Base-by-base conservation (phyloP, 2,797 vertebrate species). In the Lophotriccus pileatus region DNA sequence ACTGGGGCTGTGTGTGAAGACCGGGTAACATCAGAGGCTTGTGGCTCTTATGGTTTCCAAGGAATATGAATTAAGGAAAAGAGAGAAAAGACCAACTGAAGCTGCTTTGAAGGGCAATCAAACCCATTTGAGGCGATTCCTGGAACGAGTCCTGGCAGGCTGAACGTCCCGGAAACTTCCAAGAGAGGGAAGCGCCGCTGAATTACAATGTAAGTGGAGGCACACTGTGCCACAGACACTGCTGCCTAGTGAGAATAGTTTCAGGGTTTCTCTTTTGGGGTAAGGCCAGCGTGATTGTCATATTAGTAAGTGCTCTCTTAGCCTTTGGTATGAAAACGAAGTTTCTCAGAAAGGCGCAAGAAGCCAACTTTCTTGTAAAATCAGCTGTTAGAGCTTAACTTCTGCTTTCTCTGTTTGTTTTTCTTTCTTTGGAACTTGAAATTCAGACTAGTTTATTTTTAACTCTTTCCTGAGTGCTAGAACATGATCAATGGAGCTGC, bases 31-130 rank as follows among this genome's bases (percentile, higher is more conserved):
- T 90, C 94, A 96, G 85, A 96, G 85, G 77, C 88, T 96, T 96
- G 95, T 84, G 95, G 95, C 94, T 96, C 94, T 96, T 93, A 84
- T 80, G 95, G 95, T 96, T 96, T 95, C 85, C 87, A 91, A 95
- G 85, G 91, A 96, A 88, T 67, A 94, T 62, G 80, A 95, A 96
- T 96, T 96, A 96, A 95, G 93, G 80, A 92, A 76, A 94, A 89
- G 91, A 93, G 83, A 78, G 88, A 88, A 70, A 87, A 90, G 70
- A 70, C 80, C 67, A 90, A 91, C 87, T 90, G 28, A 93, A 90
- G 74, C 41, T 79, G 81, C 80, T 79, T 90, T 84, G 84, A 83
- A 88, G 74, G 89, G 77, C 89, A 96, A 93, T 90, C 94, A 96
- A 73, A 87, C n/a, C 62, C 66, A 72, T 86, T 90, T 94, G 95